These are phyloP conservation scores for Notodonta ziczac DNA, from an alignment of 2,888 invertebrate genomes.

Conservation along the genomic window DNA sequence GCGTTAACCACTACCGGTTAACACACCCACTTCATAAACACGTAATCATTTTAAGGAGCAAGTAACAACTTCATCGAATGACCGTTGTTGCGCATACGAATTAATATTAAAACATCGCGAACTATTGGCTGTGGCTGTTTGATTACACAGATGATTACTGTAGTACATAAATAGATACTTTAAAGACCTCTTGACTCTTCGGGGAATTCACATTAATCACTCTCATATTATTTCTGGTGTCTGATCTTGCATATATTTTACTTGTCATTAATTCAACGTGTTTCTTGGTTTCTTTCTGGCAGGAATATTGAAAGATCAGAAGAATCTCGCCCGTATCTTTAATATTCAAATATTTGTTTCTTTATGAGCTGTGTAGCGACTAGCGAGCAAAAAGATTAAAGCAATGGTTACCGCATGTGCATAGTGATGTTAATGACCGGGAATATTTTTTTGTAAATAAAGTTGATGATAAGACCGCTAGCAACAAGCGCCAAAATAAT, in stretches of 20 bases:
- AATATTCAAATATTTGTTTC: no score
- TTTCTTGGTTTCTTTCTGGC: no score
- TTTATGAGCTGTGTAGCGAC: no score
- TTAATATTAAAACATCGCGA: neutral
- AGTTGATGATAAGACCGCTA: constrained; percentile 15
- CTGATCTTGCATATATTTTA: no score
- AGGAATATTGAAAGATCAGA: no score
- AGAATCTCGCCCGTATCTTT: no score
- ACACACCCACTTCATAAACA: constrained; percentile 2
- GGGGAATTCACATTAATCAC: no score
- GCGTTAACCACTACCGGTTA: constrained; percentile 11
- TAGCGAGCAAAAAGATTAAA: neutral
- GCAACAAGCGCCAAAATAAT: constrained; percentile 16
- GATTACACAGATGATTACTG: no score
- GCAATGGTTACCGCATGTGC: neutral
- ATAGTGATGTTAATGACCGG: neutral
- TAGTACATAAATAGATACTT: no score
- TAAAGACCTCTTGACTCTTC: no score
- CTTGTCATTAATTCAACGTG: no score
- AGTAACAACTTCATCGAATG: neutral
- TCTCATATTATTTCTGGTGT: no score
- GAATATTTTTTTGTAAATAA: neutral
- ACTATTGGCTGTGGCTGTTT: neutral
- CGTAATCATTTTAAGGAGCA: neutral
- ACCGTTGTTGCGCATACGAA: neutral